Conservation (phyloP, 2,113 vertebrate species). For the Polyodon spathula region DNA sequence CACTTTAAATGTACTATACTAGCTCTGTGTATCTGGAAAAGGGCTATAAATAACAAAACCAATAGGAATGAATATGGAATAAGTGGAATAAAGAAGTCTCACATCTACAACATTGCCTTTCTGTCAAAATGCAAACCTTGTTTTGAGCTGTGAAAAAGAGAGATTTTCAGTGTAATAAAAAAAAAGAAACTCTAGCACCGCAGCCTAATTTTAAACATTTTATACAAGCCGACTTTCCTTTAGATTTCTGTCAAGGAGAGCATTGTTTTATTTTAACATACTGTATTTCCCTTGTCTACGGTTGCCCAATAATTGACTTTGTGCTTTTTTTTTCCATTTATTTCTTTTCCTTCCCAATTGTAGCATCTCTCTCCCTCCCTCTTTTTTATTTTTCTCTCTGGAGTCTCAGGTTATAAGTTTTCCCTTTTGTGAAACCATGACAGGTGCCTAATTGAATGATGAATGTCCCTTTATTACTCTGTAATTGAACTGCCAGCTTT, state of each 20-base stretch:
- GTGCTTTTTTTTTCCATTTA: no score
- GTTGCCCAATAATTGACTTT: conserved; percentile 52
- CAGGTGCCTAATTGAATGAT: conserved; percentile 99
- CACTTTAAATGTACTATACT: not conserved
- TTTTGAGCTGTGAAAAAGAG: not conserved
- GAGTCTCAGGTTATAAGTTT: conserved; percentile 73
- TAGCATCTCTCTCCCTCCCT: no score
- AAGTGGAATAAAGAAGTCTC: not conserved
- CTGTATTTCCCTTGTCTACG: conserved; percentile 42
- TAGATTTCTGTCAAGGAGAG: conserved; percentile 45
- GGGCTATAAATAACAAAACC: conserved; percentile 2
- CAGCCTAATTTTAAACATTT: not conserved
- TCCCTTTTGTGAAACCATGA: conserved; percentile 81
- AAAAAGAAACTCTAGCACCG: not conserved
- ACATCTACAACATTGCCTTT: not conserved
- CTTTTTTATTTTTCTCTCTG: conserved; percentile 9
- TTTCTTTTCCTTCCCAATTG: no score
- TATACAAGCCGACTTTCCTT: conserved; percentile 28
- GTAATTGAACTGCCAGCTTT: conserved; percentile 86
- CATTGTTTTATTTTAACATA: conserved; percentile 41
- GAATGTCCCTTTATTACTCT: conserved; percentile 96
- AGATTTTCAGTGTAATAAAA: not conserved
- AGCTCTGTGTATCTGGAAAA: conserved; percentile 3
- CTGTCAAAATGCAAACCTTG: not conserved
- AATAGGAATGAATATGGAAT: not conserved